Base-by-base conservation (phyloP, 2,113 vertebrate genomes). In the Hemichromis elongatus region DNA sequence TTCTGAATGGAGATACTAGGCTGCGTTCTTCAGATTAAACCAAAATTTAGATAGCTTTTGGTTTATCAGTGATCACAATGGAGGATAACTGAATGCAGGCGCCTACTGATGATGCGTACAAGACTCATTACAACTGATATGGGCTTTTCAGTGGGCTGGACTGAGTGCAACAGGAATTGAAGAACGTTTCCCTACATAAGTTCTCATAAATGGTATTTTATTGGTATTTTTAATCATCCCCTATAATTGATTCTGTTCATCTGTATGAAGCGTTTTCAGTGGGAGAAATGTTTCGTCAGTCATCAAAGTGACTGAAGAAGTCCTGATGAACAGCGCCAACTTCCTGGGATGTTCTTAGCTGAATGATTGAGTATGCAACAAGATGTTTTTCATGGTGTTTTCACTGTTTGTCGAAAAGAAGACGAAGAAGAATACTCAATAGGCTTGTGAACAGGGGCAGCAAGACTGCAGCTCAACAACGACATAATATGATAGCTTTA, bases 11-110 rank as follows among this genome's bases (percentile, higher is more conserved):
- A 14, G n/a, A 40, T 24, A 42, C 6, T 42, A 24, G 37, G 13
- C 37, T 42, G 14, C 13, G 7, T 26, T 68, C 5, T 68, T 68
- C 37, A 68, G 37, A 68, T 42, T 68, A 42, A 68, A 68, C n/a
- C 37, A 42, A 68, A 68, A 47, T 18, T 73, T 47, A 2, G 14
- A 11, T 28, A 19, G 42, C 68, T 73, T 73, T 16, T 47, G 21
- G 42, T 73, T 12, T 19, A 0, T 47, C 14, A 73, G 2, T 3
- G 14, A 14, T 70, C 18, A 26, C 8, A 0, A 26, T 26, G 66
- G 40, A 47, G 14, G 21, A 47, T 73, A 47, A 19, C 24, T 73
- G 24, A 35, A 12, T n/a, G 35, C 30, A 1, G 30, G 18, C 30
- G 1, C 68, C 68, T 47, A 73, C 68, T 73, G 68, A 47, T 68